These are phyloP conservation scores for Olivierus martensii DNA, from an alignment of 1,140 invertebrate species.

Conservation along the genomic window DNA sequence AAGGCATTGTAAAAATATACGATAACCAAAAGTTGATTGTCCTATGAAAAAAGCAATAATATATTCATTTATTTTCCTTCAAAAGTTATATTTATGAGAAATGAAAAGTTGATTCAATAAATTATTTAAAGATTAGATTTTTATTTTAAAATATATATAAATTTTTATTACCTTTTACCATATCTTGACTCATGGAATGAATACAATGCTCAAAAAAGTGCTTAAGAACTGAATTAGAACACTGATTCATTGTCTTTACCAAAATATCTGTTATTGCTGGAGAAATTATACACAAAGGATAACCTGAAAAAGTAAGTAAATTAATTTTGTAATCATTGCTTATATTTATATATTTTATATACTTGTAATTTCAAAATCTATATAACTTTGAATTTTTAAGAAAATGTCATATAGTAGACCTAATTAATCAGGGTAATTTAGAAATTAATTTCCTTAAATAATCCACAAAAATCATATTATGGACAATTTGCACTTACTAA, in stretches of 20 bases:
- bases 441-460: too few relatives aligned
- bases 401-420: too few relatives aligned
- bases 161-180: slow-evolving; percentile 8
- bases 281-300: slow-evolving; percentile 6
- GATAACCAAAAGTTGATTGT: slow-evolving; percentile 8
- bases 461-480: too few relatives aligned
- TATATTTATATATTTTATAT: too few relatives aligned
- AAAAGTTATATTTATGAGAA: too few relatives aligned
- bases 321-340: background rate
- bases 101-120: too few relatives aligned
- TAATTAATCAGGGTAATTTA: too few relatives aligned
- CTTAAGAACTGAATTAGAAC: slow-evolving; percentile 3
- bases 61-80: too few relatives aligned
- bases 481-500: too few relatives aligned
- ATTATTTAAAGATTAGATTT: background rate
- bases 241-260: slow-evolving; percentile 2
- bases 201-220: slow-evolving; percentile 14
- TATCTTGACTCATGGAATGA: slow-evolving; percentile 8
- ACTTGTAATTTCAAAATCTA: too few relatives aligned
- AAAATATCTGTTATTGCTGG: slow-evolving; percentile 1
- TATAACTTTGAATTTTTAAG: too few relatives aligned
- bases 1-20: slow-evolving; percentile 12
- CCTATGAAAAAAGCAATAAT: too few relatives aligned
- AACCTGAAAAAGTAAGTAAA: slow-evolving; percentile 9
- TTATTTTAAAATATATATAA: background rate